phyloP scores from a whole-genome alignment of 2,113 vertebrate species.

The Bolborhynchus lineola region DNA sequence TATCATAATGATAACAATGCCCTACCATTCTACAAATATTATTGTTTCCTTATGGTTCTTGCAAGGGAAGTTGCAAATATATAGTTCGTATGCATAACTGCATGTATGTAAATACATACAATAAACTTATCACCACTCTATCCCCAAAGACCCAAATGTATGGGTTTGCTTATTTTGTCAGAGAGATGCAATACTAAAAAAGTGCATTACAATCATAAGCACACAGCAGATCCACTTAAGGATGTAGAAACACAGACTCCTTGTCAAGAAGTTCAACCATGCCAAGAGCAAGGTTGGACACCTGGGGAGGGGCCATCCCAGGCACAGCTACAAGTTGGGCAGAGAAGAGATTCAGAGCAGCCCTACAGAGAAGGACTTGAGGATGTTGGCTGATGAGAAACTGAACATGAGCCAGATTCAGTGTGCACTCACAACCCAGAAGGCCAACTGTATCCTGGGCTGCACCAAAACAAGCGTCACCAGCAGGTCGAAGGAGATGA shows the following conservation, averaged over 20 bases:
- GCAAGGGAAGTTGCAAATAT: not conserved
- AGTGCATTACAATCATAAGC: not conserved
- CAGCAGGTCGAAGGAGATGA: too few species aligned
- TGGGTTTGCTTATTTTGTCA: not conserved
- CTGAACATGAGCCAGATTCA: too few species aligned
- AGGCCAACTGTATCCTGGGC: too few species aligned
- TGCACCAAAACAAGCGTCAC: too few species aligned
- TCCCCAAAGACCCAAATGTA: not conserved
- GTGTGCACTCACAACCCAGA: accelerated
- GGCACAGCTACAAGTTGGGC: not conserved
- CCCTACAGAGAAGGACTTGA: not conserved
- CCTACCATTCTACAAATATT: not conserved
- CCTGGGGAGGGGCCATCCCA: not conserved
- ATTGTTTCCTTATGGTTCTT: not conserved
- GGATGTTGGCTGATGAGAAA: too few species aligned
- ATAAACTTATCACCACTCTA: not conserved
- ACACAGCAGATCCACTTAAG: not conserved
- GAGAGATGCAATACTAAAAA: not conserved
- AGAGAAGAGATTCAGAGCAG: not conserved
- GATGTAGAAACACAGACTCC: not conserved
- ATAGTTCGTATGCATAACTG: not conserved
- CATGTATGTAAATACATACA: not conserved
- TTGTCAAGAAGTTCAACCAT: not conserved
- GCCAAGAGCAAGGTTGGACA: not conserved
- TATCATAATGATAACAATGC: not conserved